Evolutionary conservation across 2,888 invertebrate genomes (phyloP).

Genomic region (Microctonus hyperodae): DNA sequence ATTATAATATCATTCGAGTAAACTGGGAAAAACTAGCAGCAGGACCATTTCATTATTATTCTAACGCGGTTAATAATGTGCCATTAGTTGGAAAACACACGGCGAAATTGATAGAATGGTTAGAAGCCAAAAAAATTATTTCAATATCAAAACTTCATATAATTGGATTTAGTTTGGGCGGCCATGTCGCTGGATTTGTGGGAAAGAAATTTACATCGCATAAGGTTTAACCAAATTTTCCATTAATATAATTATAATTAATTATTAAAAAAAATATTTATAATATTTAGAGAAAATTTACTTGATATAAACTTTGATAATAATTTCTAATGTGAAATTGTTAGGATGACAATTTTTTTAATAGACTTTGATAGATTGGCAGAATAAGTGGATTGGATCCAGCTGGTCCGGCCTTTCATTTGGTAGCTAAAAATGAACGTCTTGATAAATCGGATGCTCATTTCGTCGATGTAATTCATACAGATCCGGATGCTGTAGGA

Average conservation of each 20-base stretch:
- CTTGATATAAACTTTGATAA: no score
- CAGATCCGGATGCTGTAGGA: conserved; percentile 65
- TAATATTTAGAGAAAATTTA: no score
- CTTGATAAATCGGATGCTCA: conserved; percentile 68
- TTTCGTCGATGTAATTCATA: conserved; percentile 71
- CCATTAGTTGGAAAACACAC: not conserved
- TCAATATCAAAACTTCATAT: conserved; percentile 62
- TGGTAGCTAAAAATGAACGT: conserved; percentile 61
- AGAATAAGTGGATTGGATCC: conserved; percentile 69
- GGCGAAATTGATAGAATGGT: not conserved
- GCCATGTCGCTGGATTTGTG: conserved; percentile 68
- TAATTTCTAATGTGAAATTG: no score
- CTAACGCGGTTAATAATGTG: not conserved
- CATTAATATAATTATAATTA: no score
- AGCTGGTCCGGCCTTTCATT: conserved; percentile 70
- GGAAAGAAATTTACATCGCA: not conserved
- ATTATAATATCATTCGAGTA: not conserved
- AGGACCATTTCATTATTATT: not conserved
- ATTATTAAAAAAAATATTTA: no score
- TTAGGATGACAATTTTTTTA: no score
- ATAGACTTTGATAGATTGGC: not conserved
- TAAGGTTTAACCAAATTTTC: not conserved
- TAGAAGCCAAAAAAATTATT: not conserved
- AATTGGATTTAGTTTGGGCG: conserved; percentile 70
- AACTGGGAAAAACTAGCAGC: not conserved